Base-by-base conservation (phyloP, 2,888 invertebrate species). In the Agriopis aurantiaria region DNA sequence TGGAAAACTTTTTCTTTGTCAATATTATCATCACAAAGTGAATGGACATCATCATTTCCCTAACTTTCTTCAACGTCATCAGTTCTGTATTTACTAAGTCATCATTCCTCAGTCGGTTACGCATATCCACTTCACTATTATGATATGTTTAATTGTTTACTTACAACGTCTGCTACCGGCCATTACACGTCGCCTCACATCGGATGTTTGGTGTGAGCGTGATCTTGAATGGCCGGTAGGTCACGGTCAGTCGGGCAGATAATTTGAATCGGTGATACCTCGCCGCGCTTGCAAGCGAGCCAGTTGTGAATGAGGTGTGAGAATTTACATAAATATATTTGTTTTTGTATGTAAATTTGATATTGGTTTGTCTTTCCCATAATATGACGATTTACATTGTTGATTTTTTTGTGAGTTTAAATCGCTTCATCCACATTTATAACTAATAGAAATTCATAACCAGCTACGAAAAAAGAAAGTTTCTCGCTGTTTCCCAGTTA, bases 211-310 rank as follows among this genome's bases (percentile, higher is more conserved):
- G 17, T 43, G 49, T 65, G 56, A 23, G 17, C 49, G 40, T 56
- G 65, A 65, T 65, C 65, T 59, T 60, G 68, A 62, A 69, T 23
- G 60, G 57, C 23, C 59, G 12, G 66, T 49, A 58, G 66, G 66
- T 67, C 70, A 67, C 52, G 66, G 70, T 55, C 70, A 66, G 66
- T 63, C 66, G n/a, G 14, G 63, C 70, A 59, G 66, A 67, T 71
- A 64, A 71, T 71, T 70, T 55, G 63, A 70, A 66, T 71, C 59
- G 11, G 14, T 49, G 56, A 69, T 65, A 65, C 57, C 58, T 52
- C 41, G 41, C 14, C n/a, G 53, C 51, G 58, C 41, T 64, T 52
- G 45, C 45, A 49, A 17, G 11, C 57, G 45, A 62, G 68, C 68
- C 71, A 23, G 58, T 62, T 58, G 41, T 64, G 68, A 65, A 63